Conservation (phyloP, 1,140 invertebrate species). For the Notospermus geniculatus region DNA sequence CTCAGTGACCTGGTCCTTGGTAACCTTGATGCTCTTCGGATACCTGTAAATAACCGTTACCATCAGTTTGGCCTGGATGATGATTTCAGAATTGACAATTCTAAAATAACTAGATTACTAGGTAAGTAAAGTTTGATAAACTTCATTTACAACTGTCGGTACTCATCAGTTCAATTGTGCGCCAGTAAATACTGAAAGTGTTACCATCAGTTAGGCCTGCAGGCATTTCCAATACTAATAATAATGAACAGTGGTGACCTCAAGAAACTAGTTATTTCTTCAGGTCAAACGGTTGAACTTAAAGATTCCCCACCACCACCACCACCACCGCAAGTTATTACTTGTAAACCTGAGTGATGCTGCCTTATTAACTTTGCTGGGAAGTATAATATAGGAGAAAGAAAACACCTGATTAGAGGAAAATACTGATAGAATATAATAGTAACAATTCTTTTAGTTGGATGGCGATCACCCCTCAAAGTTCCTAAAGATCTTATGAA, state of each 20-base stretch:
- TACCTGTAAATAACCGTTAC: slow-evolving; percentile 78
- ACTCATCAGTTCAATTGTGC: background rate
- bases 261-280: too few species aligned
- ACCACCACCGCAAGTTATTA: too few species aligned
- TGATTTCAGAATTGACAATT: slow-evolving; percentile 84
- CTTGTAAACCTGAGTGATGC: too few species aligned
- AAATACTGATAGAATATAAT: background rate
- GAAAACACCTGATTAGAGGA: too few species aligned
- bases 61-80: slow-evolving; percentile 75
- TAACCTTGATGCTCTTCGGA: slow-evolving; percentile 74
- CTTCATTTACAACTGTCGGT: background rate
- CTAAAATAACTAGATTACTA: slow-evolving; percentile 83
- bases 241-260: too few species aligned
- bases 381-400: too few species aligned
- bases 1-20: slow-evolving; percentile 89
- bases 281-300: too few species aligned
- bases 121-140: slow-evolving; percentile 62
- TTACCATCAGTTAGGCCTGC: too few species aligned
- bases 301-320: too few species aligned
- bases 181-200: too few species aligned
- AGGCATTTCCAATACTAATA: too few species aligned
- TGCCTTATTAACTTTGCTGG: too few species aligned
- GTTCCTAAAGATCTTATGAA: slow-evolving; percentile 77
- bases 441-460: slow-evolving; percentile 63
- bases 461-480: slow-evolving; percentile 88